Conservation (phyloP, 2,888 invertebrate genomes). For the Meiosimyza decipiens region DNA sequence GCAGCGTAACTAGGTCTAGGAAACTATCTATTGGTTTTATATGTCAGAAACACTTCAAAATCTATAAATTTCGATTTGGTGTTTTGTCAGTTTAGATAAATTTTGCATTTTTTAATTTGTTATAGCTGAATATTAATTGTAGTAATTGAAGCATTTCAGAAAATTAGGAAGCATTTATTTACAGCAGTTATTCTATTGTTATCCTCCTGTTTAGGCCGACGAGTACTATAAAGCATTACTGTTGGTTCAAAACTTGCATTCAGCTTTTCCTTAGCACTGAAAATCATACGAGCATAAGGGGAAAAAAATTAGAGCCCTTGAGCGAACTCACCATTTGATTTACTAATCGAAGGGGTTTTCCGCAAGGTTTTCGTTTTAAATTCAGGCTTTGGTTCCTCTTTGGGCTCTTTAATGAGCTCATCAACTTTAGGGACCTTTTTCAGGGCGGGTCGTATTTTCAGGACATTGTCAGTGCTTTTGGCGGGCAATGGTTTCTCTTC, state of each 20-base stretch:
- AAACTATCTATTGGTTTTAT: too few relatives aligned
- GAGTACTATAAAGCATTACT: not conserved
- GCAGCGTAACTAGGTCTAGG: too few relatives aligned
- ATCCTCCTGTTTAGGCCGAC: not conserved
- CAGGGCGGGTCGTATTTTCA: slow-evolving; percentile 63
- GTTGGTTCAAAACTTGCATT: not conserved
- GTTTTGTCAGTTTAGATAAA: too few relatives aligned
- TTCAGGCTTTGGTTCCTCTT: slow-evolving; percentile 63
- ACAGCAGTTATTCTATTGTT: slow-evolving; percentile 4
- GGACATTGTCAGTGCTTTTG: slow-evolving; percentile 62
- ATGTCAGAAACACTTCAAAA: too few relatives aligned
- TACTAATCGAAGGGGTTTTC: slow-evolving; percentile 63
- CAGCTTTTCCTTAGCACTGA: not conserved
- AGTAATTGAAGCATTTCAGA: too few relatives aligned
- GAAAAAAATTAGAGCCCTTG: slow-evolving; percentile 30
- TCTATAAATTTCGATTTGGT: too few relatives aligned
- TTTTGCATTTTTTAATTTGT: too few relatives aligned
- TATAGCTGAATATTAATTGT: too few relatives aligned
- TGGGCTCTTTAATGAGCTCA: slow-evolving; percentile 59
- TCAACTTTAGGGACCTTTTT: slow-evolving; percentile 66
- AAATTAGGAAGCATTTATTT: slow-evolving; percentile 13
- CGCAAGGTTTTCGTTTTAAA: slow-evolving; percentile 65
- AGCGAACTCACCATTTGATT: slow-evolving; percentile 60
- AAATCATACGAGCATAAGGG: not conserved
- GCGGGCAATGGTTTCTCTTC: slow-evolving; percentile 63